phyloP scores from a whole-genome alignment of 2,113 vertebrate genomes.

The Pelvicachromis taeniatus region DNA sequence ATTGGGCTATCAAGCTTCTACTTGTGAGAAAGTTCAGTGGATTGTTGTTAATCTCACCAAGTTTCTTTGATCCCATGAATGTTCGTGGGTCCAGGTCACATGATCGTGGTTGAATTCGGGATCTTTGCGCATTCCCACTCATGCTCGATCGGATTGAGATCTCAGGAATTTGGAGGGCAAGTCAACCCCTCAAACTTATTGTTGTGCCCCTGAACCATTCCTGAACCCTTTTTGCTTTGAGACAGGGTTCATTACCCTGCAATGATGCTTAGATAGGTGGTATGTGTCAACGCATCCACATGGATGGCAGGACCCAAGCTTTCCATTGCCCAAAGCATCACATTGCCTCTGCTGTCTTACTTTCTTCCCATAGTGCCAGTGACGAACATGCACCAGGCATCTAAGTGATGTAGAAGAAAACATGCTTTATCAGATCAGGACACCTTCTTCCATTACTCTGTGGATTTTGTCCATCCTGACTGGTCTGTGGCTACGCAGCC shows the following conservation, averaged over 20 bases:
- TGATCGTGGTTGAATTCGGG: background rate
- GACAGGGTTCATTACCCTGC: background rate
- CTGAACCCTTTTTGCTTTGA: background rate
- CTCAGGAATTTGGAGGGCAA: background rate
- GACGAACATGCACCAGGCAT: background rate
- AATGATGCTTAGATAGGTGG: background rate
- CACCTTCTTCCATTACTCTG: background rate
- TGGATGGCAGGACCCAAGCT: accelerated
- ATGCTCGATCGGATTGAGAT: background rate
- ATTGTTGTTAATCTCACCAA: accelerated
- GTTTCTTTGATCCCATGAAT: background rate
- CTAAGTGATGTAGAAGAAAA: background rate
- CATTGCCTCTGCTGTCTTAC: too few relatives aligned
- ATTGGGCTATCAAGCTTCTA: background rate
- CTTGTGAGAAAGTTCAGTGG: background rate
- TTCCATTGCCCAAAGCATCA: too few relatives aligned
- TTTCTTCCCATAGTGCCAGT: background rate
- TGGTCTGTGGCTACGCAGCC: background rate
- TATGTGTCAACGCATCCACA: background rate
- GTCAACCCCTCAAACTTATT: background rate
- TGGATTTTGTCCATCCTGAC: too few relatives aligned
- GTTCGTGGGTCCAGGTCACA: background rate
- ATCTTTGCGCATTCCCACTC: background rate
- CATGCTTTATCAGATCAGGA: background rate
- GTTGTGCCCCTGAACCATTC: background rate